Percentiles rank a stretch among this genome's conserved stretches.
Evolutionary conservation across 2,888 invertebrate species (phyloP).

Genomic region (Tridacna crocea): DNA sequence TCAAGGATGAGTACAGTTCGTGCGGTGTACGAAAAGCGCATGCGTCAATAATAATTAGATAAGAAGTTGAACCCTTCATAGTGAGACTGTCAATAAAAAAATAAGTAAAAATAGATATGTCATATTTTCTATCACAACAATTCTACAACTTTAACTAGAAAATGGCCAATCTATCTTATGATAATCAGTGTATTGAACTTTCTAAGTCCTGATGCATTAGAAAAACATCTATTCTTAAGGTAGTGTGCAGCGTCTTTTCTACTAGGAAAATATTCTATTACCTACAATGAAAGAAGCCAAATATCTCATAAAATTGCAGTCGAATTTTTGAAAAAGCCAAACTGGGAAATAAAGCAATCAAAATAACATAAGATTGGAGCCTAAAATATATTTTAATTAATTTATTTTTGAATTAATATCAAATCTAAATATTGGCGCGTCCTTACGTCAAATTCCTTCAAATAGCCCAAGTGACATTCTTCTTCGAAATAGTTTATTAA

Average conservation of each 20-base stretch:
- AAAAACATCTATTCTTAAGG: no score
- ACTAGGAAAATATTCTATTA: no score
- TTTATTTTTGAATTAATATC: neutral
- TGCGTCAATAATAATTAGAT: neutral
- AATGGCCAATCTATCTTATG: no score
- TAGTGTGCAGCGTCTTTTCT: no score
- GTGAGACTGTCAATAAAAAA: constrained; percentile 5
- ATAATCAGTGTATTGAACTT: no score
- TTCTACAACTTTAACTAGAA: neutral
- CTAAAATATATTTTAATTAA: neutral
- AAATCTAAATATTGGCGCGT: constrained; percentile 22
- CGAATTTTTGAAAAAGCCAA: no score
- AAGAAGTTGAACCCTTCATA: neutral
- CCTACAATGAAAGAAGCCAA: no score
- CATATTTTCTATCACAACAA: neutral
- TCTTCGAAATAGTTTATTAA: no score
- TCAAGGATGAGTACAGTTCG: constrained; percentile 10
- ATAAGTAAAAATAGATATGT: neutral
- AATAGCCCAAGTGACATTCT: neutral
- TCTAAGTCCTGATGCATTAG: no score
- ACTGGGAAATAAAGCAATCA: no score
- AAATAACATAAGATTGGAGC: no score
- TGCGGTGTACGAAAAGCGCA: neutral
- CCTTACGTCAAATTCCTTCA: constrained; percentile 2
- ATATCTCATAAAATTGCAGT: no score